phyloP scores from a whole-genome alignment of 23 tunicate genomes.

The Clavelina lepadiformis region DNA sequence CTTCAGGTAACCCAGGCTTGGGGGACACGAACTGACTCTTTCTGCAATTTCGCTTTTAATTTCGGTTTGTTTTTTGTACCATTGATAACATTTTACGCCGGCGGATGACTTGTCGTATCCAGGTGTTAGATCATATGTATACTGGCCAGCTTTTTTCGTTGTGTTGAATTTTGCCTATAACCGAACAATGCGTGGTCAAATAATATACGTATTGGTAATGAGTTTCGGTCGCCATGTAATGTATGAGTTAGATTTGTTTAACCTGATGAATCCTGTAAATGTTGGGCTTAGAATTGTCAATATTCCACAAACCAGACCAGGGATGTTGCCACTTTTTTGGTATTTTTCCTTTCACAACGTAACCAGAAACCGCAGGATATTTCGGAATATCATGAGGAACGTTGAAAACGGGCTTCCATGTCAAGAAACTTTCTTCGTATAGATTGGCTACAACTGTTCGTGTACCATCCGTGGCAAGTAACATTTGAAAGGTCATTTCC shows the following conservation, averaged over 20 bases:
- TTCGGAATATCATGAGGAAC: constrained; percentile 41
- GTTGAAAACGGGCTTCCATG: constrained; percentile 81
- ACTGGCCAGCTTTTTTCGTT: constrained; percentile 27
- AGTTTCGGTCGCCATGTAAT: background rate
- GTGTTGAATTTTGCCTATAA: constrained; percentile 19
- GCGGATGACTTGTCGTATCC: background rate
- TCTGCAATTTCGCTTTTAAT: background rate
- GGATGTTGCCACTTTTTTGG: constrained; percentile 20
- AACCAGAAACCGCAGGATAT: constrained; percentile 63
- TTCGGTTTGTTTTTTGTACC: constrained; percentile 26
- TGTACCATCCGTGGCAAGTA: constrained; percentile 64
- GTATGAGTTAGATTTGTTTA: background rate
- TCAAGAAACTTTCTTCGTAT: constrained; percentile 63
- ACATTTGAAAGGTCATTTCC: constrained; percentile 67
- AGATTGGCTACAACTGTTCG: constrained; percentile 45
- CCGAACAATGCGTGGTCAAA: background rate
- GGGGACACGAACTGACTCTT: constrained; percentile 24
- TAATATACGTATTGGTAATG: background rate
- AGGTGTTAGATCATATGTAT: constrained; percentile 34
- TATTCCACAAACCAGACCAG: constrained; percentile 43
- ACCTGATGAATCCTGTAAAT: constrained; percentile 45
- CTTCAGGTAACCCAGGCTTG: constrained; percentile 1
- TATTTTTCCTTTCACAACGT: constrained; percentile 27
- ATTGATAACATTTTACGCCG: constrained; percentile 29
- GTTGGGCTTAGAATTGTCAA: background rate